Evolutionary conservation across 2,797 vertebrate species (phyloP).

Genomic region (Heteromormyrus szaboi): DNA sequence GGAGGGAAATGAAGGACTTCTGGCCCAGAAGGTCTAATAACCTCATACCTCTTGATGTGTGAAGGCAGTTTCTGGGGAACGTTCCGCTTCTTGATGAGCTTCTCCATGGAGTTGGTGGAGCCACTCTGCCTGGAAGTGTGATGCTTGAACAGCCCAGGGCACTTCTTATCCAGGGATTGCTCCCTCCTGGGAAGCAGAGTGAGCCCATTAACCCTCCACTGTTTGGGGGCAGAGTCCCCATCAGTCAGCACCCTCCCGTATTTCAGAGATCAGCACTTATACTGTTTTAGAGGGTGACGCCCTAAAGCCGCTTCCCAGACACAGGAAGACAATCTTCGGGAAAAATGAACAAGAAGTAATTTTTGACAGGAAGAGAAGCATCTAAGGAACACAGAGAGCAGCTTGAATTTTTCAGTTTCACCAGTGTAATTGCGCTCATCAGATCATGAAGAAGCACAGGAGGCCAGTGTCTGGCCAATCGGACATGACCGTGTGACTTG

Average conservation of each 20-base stretch:
- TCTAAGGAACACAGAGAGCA: neutral
- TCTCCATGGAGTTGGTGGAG: conserved; percentile 87
- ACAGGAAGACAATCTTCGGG: neutral
- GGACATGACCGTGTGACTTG: too few relatives aligned
- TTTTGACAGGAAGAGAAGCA: neutral
- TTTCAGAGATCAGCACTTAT: neutral
- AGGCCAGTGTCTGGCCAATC: neutral
- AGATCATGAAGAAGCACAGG: neutral
- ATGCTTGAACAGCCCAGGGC: conserved; percentile 80
- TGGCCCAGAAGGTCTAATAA: neutral
- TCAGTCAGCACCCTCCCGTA: neutral
- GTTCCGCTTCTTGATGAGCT: conserved; percentile 91
- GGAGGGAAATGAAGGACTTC: neutral
- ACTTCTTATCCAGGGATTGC: conserved; percentile 87
- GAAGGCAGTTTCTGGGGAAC: conserved; percentile 83
- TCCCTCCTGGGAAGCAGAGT: conserved; percentile 69
- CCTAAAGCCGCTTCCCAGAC: neutral
- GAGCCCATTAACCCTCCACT: neutral
- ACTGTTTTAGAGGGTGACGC: neutral
- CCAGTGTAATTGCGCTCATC: neutral
- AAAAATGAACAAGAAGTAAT: neutral
- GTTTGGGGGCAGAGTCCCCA: neutral
- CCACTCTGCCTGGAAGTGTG: conserved; percentile 72
- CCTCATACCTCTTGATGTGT: conserved; percentile 77
- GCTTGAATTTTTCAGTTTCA: neutral